Percentiles rank a stretch among this genome's conserved stretches.
Evolutionary conservation across 2,113 vertebrate genomes (phyloP).

Genomic region (Istiophorus platypterus): DNA sequence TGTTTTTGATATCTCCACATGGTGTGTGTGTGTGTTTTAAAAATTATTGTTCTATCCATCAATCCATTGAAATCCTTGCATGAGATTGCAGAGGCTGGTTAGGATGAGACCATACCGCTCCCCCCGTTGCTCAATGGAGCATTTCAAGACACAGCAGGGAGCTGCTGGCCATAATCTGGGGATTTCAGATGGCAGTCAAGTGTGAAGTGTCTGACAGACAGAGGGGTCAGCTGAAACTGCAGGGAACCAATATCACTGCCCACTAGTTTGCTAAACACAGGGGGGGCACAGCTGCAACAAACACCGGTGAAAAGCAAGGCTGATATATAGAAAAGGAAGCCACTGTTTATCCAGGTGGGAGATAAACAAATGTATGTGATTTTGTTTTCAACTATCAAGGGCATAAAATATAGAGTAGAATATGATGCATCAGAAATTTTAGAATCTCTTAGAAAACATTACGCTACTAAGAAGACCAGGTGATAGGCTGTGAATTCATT

Average conservation of each 20-base stretch:
- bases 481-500: neutral
- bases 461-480: neutral
- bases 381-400: neutral
- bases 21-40: neutral
- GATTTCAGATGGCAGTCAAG: conserved; percentile 67
- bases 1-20: neutral
- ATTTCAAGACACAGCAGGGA: conserved; percentile 58
- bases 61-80: conserved; percentile 46
- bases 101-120: conserved; percentile 12
- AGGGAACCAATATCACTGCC: conserved; percentile 54
- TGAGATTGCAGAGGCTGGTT: conserved; percentile 26
- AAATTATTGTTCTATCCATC: conserved; percentile 25
- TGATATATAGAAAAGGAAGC: conserved; percentile 10
- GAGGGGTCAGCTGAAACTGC: conserved; percentile 55
- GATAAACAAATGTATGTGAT: neutral
- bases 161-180: conserved; percentile 57
- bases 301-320: conserved; percentile 7
- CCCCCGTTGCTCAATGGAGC: conserved; percentile 49
- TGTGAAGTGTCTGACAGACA: conserved; percentile 67
- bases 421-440: neutral
- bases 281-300: conserved; percentile 49
- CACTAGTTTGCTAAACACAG: conserved; percentile 31
- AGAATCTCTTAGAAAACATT: neutral
- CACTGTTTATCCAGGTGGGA: conserved; percentile 12
- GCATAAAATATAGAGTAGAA: neutral